Percentiles rank a stretch among this genome's conserved stretches.
phyloP scores from a whole-genome alignment of 2,113 vertebrate genomes.

The Gavialis gangeticus region DNA sequence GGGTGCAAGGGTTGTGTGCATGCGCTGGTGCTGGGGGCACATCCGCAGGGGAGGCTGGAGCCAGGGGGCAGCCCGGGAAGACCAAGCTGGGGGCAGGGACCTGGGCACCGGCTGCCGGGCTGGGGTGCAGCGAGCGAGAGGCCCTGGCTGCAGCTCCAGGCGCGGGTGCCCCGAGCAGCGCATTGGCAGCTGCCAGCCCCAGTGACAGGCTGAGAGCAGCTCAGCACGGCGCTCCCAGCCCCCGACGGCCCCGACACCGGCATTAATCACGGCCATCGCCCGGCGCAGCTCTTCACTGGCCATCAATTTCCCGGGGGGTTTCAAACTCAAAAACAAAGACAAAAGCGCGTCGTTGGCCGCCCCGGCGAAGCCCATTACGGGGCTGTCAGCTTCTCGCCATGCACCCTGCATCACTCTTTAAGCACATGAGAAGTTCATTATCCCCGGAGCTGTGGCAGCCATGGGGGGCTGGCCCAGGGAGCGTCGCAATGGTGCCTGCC shows the following conservation, averaged over 20 bases:
- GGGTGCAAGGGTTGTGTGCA: not conserved
- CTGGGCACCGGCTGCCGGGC: not conserved
- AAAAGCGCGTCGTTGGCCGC: conserved; percentile 78
- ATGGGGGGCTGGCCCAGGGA: conserved; percentile 58
- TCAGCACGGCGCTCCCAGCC: not conserved
- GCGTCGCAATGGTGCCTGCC: conserved; percentile 36
- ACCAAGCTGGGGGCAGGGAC: accelerated
- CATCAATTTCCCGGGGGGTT: conserved; percentile 85
- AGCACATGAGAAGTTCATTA: conserved; percentile 93
- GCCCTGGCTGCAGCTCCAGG: conserved; percentile 68
- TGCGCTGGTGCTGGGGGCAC: not conserved
- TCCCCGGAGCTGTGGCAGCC: conserved; percentile 81
- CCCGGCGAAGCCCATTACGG: conserved; percentile 88
- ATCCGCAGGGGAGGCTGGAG: accelerated
- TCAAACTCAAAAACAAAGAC: conserved; percentile 81
- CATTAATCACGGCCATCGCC: conserved; percentile 87
- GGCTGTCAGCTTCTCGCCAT: conserved; percentile 86
- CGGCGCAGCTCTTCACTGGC: conserved; percentile 87
- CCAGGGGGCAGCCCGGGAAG: accelerated
- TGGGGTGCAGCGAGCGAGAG: conserved; percentile 1
- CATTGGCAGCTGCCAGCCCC: conserved; percentile 38
- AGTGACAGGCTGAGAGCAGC: not conserved
- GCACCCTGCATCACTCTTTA: conserved; percentile 90
- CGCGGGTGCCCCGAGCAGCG: not conserved
- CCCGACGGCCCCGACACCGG: conserved; percentile 84